Percentiles rank a stretch among this genome's conserved stretches.
These are phyloP conservation scores for Drosophila gaucha DNA, from an alignment of 2,888 invertebrate genomes.

Conservation along the genomic window DNA sequence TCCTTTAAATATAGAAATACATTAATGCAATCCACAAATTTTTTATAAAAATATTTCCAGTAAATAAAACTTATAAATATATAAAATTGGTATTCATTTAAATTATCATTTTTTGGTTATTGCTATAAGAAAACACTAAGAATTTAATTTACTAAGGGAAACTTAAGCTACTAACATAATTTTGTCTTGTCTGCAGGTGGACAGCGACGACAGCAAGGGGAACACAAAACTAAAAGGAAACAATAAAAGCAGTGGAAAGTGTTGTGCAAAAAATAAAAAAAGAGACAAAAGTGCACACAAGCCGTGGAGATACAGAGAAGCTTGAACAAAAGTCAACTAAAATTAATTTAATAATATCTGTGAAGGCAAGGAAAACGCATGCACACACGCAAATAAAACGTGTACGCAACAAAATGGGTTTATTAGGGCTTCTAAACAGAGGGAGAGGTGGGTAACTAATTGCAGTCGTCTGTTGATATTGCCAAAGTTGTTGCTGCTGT, in stretches of 20 bases:
- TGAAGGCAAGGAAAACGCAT: constrained; percentile 5
- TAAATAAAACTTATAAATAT: too few relatives aligned
- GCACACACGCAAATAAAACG: constrained; percentile 11
- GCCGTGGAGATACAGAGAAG: constrained; percentile 8
- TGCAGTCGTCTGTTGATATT: constrained; percentile 2
- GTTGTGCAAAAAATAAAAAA: constrained; percentile 17
- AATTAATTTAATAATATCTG: constrained; percentile 32
- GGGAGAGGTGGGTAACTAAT: constrained; percentile 68
- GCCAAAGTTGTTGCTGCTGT: constrained; percentile 2
- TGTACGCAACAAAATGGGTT: constrained; percentile 73
- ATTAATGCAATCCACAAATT: too few relatives aligned
- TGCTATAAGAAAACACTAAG: too few relatives aligned
- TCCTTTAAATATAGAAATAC: too few relatives aligned
- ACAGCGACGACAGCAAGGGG: constrained; percentile 34
- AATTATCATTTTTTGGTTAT: too few relatives aligned
- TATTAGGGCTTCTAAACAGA: constrained; percentile 60
- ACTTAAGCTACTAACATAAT: constrained; percentile 30
- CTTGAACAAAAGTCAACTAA: constrained; percentile 40
- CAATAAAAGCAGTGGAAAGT: constrained; percentile 9
- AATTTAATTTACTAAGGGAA: background rate
- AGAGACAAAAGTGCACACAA: constrained; percentile 34
- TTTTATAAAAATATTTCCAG: too few relatives aligned
- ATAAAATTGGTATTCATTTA: too few relatives aligned
- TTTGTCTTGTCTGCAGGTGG: constrained; percentile 36
- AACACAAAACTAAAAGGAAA: constrained; percentile 14